Percentiles rank a stretch among this genome's conserved stretches.
Conservation (phyloP, 2,797 vertebrate genomes). For the Lacerta bilineata region DNA sequence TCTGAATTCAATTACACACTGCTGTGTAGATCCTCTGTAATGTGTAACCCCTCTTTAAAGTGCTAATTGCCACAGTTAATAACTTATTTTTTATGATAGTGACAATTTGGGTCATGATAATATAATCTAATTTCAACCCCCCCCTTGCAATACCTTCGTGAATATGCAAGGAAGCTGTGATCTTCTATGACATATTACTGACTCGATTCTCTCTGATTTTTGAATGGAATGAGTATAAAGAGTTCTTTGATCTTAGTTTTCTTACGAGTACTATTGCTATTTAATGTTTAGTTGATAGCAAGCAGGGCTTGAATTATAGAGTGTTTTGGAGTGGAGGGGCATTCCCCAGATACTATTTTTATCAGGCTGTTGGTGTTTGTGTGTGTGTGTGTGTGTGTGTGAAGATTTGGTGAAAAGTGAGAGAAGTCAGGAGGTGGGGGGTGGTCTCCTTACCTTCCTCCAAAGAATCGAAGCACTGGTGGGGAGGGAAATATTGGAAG, state of each 20-base stretch:
- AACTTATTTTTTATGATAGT: conserved; percentile 50
- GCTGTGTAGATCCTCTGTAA: no score
- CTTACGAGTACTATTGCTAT: background rate
- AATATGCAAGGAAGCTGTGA: conserved; percentile 33
- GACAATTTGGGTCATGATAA: conserved; percentile 42
- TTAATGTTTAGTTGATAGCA: background rate
- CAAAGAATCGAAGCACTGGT: no score
- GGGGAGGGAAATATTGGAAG: no score
- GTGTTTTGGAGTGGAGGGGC: no score
- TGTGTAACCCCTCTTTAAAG: conserved; percentile 4
- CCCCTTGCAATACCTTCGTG: conserved; percentile 6
- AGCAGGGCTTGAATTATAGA: background rate
- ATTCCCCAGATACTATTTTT: no score
- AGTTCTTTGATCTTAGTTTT: conserved; percentile 36
- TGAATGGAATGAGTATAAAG: conserved; percentile 32
- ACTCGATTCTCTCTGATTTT: conserved; percentile 21
- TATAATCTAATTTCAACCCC: background rate
- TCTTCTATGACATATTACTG: conserved; percentile 45
- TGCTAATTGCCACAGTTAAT: conserved; percentile 33
- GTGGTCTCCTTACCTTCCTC: no score
- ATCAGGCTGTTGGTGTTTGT: no score
- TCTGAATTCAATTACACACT: no score
- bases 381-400: no score
- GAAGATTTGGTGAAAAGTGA: no score
- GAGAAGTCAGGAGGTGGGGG: no score